These are phyloP conservation scores for Rhinoderma darwinii DNA, from an alignment of 2,113 vertebrate species.

Conservation along the genomic window DNA sequence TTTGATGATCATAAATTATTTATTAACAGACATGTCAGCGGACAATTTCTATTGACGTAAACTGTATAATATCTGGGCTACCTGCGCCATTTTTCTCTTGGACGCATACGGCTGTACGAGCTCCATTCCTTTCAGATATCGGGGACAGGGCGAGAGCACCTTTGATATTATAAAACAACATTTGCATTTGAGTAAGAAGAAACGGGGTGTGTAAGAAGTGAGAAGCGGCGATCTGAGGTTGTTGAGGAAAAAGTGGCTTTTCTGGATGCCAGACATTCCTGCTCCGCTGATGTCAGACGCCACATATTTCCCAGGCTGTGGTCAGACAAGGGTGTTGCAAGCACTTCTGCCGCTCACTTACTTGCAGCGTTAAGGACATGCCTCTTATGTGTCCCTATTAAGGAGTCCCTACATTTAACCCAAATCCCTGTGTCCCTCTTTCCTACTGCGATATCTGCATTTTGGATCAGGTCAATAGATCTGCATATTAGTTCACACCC, in stretches of 20 bases:
- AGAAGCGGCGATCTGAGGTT: neutral
- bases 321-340: neutral
- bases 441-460: no score
- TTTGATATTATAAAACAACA: neutral
- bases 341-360: neutral
- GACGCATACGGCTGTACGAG: no score
- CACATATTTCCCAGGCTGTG: slow-evolving; percentile 23
- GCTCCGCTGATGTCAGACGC: slow-evolving; percentile 26
- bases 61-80: no score
- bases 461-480: no score
- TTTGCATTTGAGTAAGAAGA: neutral
- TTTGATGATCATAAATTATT: no score
- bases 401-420: neutral
- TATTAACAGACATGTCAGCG: no score
- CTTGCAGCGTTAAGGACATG: neutral
- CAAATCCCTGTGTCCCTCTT: neutral
- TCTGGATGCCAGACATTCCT: slow-evolving; percentile 50
- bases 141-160: neutral
- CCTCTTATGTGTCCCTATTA: neutral
- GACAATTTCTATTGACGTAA: no score
- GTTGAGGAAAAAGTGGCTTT: slow-evolving; percentile 28
- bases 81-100: no score
- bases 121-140: no score
- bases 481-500: no score
- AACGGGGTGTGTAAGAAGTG: neutral